Conservation (phyloP, 2,797 vertebrate genomes). For the Sebastes minor region DNA sequence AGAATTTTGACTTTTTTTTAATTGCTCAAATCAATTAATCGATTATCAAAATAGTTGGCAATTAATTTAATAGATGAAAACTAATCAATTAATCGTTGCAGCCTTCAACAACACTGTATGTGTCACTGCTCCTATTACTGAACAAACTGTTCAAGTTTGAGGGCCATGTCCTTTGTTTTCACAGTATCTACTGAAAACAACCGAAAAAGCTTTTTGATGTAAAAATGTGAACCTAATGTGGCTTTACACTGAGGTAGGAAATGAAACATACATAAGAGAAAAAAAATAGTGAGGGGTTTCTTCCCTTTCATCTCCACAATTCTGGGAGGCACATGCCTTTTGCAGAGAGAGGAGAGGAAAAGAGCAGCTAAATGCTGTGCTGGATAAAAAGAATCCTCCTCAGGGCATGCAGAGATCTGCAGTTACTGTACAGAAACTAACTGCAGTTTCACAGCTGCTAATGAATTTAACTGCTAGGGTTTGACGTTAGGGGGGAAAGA, state of each 20-base stretch:
- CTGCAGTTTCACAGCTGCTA: slow-evolving; percentile 33
- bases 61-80: too few relatives aligned
- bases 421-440: slow-evolving; percentile 9
- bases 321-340: not conserved
- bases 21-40: too few relatives aligned
- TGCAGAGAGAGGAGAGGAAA: not conserved
- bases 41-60: too few relatives aligned
- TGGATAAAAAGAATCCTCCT: slow-evolving; percentile 22
- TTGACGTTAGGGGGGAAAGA: not conserved
- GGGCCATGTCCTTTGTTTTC: not conserved
- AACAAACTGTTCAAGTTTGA: not conserved
- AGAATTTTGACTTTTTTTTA: too few relatives aligned
- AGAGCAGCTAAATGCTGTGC: slow-evolving; percentile 6
- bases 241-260: not conserved
- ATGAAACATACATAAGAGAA: slow-evolving; percentile 1
- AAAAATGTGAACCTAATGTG: not conserved
- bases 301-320: slow-evolving; percentile 12
- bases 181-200: not conserved
- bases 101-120: not conserved
- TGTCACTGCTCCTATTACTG: not conserved
- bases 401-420: not conserved
- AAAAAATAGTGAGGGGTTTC: not conserved
- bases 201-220: not conserved
- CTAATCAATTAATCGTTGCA: too few relatives aligned
- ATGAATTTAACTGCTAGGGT: slow-evolving; percentile 24